phyloP scores from a whole-genome alignment of 2,888 invertebrate genomes.

The Cartodere bifasciata region DNA sequence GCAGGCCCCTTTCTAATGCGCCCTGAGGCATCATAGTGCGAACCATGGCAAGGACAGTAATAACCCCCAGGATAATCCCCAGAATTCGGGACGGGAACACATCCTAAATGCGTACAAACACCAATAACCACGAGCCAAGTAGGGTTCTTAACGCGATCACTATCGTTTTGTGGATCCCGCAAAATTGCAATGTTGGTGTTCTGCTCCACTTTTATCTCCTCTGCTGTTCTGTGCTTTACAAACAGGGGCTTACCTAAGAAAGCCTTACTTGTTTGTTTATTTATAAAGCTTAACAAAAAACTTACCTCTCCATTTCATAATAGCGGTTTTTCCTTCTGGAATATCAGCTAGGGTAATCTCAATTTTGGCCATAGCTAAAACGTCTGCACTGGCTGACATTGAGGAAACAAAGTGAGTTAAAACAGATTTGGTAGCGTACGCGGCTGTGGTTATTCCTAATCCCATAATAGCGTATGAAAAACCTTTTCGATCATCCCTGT shows the following conservation, averaged over 20 bases:
- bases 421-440: conserved; percentile 50
- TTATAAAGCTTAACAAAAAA: neutral
- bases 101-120: conserved; percentile 73
- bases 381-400: conserved; percentile 59
- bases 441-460: conserved; percentile 42
- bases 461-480: conserved; percentile 71
- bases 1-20: conserved; percentile 66
- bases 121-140: conserved; percentile 72
- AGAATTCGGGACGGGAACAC: conserved; percentile 62
- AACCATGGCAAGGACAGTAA: conserved; percentile 77
- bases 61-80: conserved; percentile 59
- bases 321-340: conserved; percentile 48
- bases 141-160: conserved; percentile 49
- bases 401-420: conserved; percentile 42
- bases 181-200: conserved; percentile 47
- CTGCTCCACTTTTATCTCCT: conserved; percentile 50
- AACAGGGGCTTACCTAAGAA: conserved; percentile 57
- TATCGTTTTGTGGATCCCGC: conserved; percentile 57
- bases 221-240: conserved; percentile 52
- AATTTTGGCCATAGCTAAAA: conserved; percentile 61
- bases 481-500: conserved; percentile 50
- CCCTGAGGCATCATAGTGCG: conserved; percentile 67
- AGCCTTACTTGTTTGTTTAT: neutral
- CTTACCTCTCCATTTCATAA: conserved; percentile 64
- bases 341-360: conserved; percentile 61